These are phyloP conservation scores for Aplochiton taeniatus DNA, from an alignment of 2,797 vertebrate genomes.

Conservation along the genomic window DNA sequence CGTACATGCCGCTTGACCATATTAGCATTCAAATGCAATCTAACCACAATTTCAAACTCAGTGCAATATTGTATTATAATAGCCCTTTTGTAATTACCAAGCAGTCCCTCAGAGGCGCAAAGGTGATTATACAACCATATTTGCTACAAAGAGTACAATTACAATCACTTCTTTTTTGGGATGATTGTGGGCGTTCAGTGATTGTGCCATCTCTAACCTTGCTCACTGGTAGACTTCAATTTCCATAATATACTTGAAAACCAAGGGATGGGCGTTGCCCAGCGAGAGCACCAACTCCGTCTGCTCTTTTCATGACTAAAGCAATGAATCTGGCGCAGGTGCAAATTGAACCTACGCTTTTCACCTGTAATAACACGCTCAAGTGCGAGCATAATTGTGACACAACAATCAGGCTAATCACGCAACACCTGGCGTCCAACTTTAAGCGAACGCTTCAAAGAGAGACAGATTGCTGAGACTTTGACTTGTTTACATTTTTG, in stretches of 20 bases:
- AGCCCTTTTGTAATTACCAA: constrained; percentile 7
- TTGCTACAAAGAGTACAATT: constrained; percentile 11
- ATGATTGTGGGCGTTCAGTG: constrained; percentile 4
- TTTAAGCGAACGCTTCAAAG: background rate
- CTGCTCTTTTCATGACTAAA: constrained; percentile 30
- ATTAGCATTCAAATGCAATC: constrained; percentile 7
- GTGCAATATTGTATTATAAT: background rate
- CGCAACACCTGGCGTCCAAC: constrained; percentile 12
- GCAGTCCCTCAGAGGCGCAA: constrained; percentile 3
- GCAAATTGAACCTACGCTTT: constrained; percentile 31
- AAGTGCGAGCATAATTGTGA: constrained; percentile 38
- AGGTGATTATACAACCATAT: constrained; percentile 8
- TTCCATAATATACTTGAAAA: constrained; percentile 8
- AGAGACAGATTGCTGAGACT: constrained; percentile 3
- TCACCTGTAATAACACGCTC: constrained; percentile 34
- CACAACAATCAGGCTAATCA: constrained; percentile 32
- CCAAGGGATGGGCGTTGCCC: background rate
- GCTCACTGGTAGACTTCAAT: constrained; percentile 11
- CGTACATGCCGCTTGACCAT: background rate
- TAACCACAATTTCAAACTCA: background rate
- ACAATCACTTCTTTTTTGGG: constrained; percentile 1
- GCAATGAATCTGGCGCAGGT: constrained; percentile 17
- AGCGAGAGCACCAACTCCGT: constrained; percentile 18
- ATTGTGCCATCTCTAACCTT: background rate
- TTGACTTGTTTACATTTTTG: too few species aligned